Base-by-base conservation (phyloP, 92 coral and sea anemone genomes). In the Ricordea florida region DNA sequence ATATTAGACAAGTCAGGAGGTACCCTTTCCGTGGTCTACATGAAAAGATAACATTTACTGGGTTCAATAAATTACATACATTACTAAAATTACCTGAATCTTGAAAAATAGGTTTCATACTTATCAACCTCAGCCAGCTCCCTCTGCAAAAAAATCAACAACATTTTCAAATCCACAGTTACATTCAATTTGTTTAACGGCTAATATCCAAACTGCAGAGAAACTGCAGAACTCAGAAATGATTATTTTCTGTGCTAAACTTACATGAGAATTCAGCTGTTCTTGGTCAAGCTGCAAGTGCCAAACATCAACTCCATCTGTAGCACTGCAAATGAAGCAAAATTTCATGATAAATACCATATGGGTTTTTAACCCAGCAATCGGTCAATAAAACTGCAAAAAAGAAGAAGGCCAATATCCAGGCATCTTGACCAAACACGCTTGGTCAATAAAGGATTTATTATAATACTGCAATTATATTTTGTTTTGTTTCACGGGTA, bases 271-370 rank as follows among this genome's bases (percentile, higher is more conserved):
- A 27, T 83, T 82, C 63, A 91, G 72, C 22, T 80, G 89, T 38
- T 79, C 93, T 38, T 62, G 62, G 70, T 91, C 97, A 57, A 91
- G 69, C 42, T 67, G 89, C 23, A 74, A 49, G 41, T 72, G 85
- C 97, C 97, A 91, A n/a, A 91, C 79, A 55, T 78, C 85, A 30
- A 78, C 61, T 28, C 97, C 97, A 83, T 91, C 97, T 44, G 90
- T 71, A 3, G 76, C 83, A 60, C 97, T 91, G 53, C 30, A 28
- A 42, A 55, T 51, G 21, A 16, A 23, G 3, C 28, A 60, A 11
- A 42, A 52, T 14, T 32, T 24, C 2, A 28, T 5, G 14, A 21
- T n/a, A n/a, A 42, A 25, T 52, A 3, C 35, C 10, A 7, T 15
- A 5, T 44, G 15, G 20, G 20, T 6, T 6, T 7, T 0, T 3